Base-by-base conservation (phyloP, 2,113 vertebrate genomes). In the Oenanthe melanoleuca region DNA sequence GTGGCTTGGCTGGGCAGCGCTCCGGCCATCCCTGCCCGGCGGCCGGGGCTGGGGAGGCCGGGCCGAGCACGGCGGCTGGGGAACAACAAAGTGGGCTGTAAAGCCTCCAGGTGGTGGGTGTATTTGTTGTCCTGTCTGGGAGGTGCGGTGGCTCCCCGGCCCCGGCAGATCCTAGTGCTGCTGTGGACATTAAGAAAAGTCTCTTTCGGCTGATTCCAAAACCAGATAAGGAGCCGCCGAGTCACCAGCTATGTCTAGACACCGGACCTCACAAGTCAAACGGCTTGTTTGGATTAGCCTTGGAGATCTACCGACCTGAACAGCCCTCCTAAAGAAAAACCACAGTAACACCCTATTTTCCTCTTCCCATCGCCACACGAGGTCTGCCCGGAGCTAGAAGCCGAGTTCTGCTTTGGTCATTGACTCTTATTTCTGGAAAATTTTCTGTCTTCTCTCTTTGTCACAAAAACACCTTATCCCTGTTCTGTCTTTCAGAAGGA, bases 181-280 rank as follows among this genome's bases (percentile, higher is more conserved):
- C 97, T 93, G 88, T 89, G 98, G 97, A 97, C 97, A 95, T 93
- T 96, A 94, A 97, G 95, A 96, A 93, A 97, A 98, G 97, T 96
- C 98, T 98, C 98, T 97, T 96, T 94, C 79, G 95, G 96, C 98
- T 97, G 98, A 98, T 98, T 93, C 98, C 98, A 97, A 97, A 96
- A 89, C 84, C 80, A 98, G 98, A 98, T 98, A 98, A 98, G 98
- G 80, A 98, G 98, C 98, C 98, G 98, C 98, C 98, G 93, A 98
- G 98, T 94, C 98, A 97, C 98, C 97, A 97, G 96, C 96, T 97
- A 97, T 98, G 98, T 98, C 98, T 98, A 98, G 98, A 98, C 98
- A 98, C 89, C 92, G 97, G 98, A 98, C 98, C 98, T 98, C 98
- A 98, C 98, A 98, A 98, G 98, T 98, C 98, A 97, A 98, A 97